phyloP scores from a whole-genome alignment of 1,140 invertebrate species.

The Zaprionus africanus region DNA sequence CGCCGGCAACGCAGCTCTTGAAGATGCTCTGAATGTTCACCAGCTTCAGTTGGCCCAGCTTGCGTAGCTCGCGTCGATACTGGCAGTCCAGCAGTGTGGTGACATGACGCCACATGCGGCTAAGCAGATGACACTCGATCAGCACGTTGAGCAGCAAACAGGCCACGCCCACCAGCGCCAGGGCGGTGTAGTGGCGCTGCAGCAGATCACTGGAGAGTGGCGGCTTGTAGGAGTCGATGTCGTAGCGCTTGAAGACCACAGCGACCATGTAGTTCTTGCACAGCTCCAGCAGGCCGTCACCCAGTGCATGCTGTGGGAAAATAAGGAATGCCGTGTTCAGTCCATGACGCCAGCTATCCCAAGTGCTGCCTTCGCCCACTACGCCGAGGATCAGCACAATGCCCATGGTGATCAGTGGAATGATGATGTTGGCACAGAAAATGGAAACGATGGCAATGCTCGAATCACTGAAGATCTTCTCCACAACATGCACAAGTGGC shows the following conservation, averaged over 20 bases:
- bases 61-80: constrained; percentile 51
- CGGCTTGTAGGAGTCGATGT: constrained; percentile 88
- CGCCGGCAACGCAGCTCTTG: constrained; percentile 62
- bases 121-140: constrained; percentile 85
- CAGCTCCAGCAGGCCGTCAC: constrained; percentile 87
- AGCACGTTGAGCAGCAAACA: constrained; percentile 86
- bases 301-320: constrained; percentile 88
- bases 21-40: constrained; percentile 65
- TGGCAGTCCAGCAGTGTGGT: constrained; percentile 48
- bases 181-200: constrained; percentile 85
- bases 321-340: constrained; percentile 87
- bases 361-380: constrained; percentile 86
- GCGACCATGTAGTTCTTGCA: constrained; percentile 88
- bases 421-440: constrained; percentile 88
- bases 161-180: constrained; percentile 85
- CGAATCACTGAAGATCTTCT: constrained; percentile 87
- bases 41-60: constrained; percentile 64
- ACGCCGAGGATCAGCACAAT: constrained; percentile 88
- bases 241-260: constrained; percentile 86
- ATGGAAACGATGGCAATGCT: constrained; percentile 88
- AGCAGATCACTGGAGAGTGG: constrained; percentile 86
- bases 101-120: constrained; percentile 42
- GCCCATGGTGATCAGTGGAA: constrained; percentile 86
- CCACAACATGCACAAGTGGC: constrained; percentile 86
- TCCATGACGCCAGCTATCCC: constrained; percentile 86